phyloP scores from a whole-genome alignment of 2,888 invertebrate species.

The Plagodis dolabraria region DNA sequence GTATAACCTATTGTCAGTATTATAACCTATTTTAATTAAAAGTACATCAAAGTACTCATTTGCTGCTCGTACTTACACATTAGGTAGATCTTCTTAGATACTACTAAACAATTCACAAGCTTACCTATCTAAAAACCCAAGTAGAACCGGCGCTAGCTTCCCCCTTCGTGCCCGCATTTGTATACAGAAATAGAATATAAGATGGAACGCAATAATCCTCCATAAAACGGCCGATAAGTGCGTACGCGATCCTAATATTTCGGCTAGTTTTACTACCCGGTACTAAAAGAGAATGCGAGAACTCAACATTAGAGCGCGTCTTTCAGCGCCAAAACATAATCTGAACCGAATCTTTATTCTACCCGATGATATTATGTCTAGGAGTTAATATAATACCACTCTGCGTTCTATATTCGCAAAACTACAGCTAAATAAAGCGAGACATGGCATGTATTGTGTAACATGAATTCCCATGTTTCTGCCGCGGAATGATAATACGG shows the following conservation, averaged over 20 bases:
- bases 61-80: no score
- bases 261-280: conserved; percentile 52
- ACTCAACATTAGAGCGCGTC: conserved; percentile 31
- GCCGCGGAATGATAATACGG: conserved; percentile 46
- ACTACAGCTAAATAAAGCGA: conserved; percentile 52
- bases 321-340: conserved; percentile 52
- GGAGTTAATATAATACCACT: conserved; percentile 63
- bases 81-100: no score
- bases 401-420: conserved; percentile 56
- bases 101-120: no score
- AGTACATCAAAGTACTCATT: no score
- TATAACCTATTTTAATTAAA: no score
- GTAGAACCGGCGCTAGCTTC: conserved; percentile 21
- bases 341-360: conserved; percentile 59
- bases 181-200: conserved; percentile 53
- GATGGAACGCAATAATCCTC: conserved; percentile 54
- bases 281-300: conserved; percentile 52
- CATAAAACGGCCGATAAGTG: conserved; percentile 52
- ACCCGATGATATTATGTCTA: conserved; percentile 50
- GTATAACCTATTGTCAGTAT: no score
- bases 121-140: not conserved
- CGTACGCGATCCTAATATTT: conserved; percentile 49
- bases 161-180: conserved; percentile 49
- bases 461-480: conserved; percentile 51
- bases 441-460: conserved; percentile 47